Conservation (phyloP, 2,797 vertebrate genomes). For the Anas bahamensis region DNA sequence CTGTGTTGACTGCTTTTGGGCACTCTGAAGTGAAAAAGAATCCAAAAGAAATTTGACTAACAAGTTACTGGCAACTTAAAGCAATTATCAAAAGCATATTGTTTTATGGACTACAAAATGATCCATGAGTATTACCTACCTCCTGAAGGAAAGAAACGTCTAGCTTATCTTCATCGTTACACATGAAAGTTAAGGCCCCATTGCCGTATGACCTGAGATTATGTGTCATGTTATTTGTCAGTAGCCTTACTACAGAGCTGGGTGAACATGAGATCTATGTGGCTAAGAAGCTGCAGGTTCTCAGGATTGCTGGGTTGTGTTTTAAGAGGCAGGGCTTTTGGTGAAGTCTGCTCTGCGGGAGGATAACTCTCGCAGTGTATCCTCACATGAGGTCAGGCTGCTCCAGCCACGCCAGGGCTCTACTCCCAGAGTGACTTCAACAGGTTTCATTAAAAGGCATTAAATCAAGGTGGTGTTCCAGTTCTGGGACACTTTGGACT, state of each 20-base stretch:
- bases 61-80: slow-evolving; percentile 45
- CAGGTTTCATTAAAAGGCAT: neutral
- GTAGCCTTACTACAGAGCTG: neutral
- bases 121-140: neutral
- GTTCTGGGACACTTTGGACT: neutral
- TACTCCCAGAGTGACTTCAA: neutral
- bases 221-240: neutral
- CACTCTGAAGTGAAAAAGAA: slow-evolving; percentile 36
- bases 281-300: neutral
- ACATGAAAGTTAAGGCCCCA: neutral
- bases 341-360: neutral
- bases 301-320: neutral
- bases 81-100: slow-evolving; percentile 61
- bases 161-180: neutral
- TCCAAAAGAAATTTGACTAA: slow-evolving; percentile 53
- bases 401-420: slow-evolving; percentile 1
- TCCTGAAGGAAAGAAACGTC: slow-evolving; percentile 11
- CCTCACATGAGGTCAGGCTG: neutral
- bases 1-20: slow-evolving; percentile 52
- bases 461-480: neutral
- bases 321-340: neutral
- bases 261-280: neutral
- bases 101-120: slow-evolving; percentile 33
- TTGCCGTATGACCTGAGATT: neutral
- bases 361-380: neutral